Conservation (phyloP, 1,140 invertebrate species). For the Eumaeus atala region DNA sequence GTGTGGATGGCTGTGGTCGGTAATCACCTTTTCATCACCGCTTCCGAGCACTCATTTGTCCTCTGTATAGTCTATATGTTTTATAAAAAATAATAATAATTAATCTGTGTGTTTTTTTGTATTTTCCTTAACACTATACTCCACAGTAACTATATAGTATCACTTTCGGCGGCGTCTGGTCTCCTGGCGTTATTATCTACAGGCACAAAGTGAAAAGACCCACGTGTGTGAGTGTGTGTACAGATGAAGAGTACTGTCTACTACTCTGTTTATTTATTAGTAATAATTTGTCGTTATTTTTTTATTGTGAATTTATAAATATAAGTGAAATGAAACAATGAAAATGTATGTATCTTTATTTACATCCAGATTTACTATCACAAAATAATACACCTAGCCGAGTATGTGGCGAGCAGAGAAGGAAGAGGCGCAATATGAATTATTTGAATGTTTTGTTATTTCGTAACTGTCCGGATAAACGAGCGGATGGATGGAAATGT, state of each 20-base stretch:
- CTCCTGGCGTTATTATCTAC: conserved; percentile 94
- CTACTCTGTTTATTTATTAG: conserved; percentile 17
- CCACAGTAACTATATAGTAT: conserved; percentile 91
- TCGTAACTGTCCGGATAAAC: too few relatives aligned
- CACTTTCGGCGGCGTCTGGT: conserved; percentile 88
- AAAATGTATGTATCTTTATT: conserved; percentile 13
- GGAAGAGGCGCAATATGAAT: too few relatives aligned
- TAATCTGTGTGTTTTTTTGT: conserved; percentile 6
- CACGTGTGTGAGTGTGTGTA: conserved; percentile 26
- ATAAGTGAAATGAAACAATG: conserved; percentile 12
- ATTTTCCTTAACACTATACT: conserved; percentile 61
- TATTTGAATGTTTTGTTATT: too few relatives aligned
- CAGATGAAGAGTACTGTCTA: conserved; percentile 5
- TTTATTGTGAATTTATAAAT: conserved; percentile 5
- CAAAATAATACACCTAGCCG: not conserved
- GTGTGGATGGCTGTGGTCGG: too few relatives aligned
- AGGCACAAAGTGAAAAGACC: conserved; percentile 73
- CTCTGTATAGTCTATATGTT: too few relatives aligned
- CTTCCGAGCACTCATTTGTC: too few relatives aligned
- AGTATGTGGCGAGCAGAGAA: too few relatives aligned
- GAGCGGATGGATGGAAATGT: too few relatives aligned
- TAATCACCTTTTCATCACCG: too few relatives aligned
- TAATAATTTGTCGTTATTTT: conserved; percentile 12
- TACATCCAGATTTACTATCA: conserved; percentile 3
- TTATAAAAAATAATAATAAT: too few relatives aligned